phyloP scores from a whole-genome alignment of 2,113 vertebrate species.

The Passerina amoena region DNA sequence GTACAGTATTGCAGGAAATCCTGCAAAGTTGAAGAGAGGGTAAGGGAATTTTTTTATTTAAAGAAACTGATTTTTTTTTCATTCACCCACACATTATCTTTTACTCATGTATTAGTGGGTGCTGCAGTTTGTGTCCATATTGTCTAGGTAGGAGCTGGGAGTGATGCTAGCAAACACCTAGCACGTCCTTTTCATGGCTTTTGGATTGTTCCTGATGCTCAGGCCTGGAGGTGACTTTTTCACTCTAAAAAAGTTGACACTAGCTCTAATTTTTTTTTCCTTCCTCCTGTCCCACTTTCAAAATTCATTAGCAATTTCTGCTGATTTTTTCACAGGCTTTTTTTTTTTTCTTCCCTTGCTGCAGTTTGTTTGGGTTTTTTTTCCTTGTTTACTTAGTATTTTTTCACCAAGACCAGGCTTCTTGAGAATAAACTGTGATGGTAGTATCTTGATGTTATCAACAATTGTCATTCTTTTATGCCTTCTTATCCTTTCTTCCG shows the following conservation, averaged over 20 bases:
- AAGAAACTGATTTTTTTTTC: not conserved
- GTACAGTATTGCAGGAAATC: not conserved
- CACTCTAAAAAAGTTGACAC: not conserved
- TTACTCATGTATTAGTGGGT: not conserved
- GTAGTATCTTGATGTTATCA: not conserved
- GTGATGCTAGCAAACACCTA: not conserved
- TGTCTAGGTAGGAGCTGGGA: not conserved
- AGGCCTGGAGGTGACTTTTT: not conserved
- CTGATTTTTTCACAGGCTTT: not conserved
- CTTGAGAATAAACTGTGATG: not conserved
- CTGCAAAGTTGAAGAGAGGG: not conserved
- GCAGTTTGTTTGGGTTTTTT: fast-evolving
- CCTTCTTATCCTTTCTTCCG: not conserved
- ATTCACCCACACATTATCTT: not conserved
- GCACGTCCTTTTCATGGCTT: not conserved
- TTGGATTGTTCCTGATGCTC: not conserved
- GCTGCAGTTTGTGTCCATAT: not conserved
- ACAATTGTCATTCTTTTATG: not conserved
- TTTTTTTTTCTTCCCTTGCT: not conserved
- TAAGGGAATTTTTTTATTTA: not conserved
- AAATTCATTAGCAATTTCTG: not conserved
- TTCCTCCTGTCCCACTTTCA: not conserved
- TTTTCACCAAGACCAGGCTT: not conserved
- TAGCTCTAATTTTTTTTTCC: not conserved
- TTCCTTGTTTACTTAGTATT: not conserved